Percentiles rank a stretch among this genome's conserved stretches.
These are phyloP conservation scores for Spodoptera litura DNA, from an alignment of 1,140 invertebrate species.

Conservation along the genomic window DNA sequence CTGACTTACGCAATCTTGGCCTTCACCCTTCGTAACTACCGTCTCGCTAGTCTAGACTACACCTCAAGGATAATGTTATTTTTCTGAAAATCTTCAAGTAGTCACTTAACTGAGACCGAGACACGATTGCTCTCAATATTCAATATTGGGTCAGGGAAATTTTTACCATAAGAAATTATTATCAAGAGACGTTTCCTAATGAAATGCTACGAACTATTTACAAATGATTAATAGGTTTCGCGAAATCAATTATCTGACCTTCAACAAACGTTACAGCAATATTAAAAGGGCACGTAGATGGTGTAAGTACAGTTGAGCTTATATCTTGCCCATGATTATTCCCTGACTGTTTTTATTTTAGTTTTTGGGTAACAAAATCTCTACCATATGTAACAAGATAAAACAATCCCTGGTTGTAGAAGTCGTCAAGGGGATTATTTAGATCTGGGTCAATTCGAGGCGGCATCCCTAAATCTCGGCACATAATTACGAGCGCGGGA, in stretches of 20 bases:
- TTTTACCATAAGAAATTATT: too few species aligned
- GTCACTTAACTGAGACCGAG: background rate
- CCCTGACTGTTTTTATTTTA: background rate
- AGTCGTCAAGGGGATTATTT: conserved; percentile 65
- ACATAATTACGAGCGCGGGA: conserved; percentile 67
- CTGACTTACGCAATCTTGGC: conserved; percentile 30
- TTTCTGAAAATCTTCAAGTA: conserved; percentile 10
- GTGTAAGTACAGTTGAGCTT: background rate
- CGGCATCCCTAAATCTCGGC: conserved; percentile 68
- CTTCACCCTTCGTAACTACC: conserved; percentile 14
- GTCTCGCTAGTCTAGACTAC: conserved; percentile 26
- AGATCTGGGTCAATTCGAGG: conserved; percentile 68
- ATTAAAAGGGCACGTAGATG: too few species aligned
- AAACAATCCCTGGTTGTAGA: conserved; percentile 50
- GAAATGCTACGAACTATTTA: too few species aligned
- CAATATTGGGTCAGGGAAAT: too few species aligned
- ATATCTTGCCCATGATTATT: background rate
- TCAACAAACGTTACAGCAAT: too few species aligned
- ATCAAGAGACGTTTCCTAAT: too few species aligned
- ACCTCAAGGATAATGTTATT: conserved; percentile 18
- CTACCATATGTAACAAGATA: conserved; percentile 2
- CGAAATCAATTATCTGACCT: too few species aligned
- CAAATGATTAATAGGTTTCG: too few species aligned
- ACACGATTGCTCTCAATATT: too few species aligned
- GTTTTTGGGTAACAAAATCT: background rate